Evolutionary conservation across 2,113 vertebrate species (phyloP).

Genomic region (Chamaetylas fuelleborni): DNA sequence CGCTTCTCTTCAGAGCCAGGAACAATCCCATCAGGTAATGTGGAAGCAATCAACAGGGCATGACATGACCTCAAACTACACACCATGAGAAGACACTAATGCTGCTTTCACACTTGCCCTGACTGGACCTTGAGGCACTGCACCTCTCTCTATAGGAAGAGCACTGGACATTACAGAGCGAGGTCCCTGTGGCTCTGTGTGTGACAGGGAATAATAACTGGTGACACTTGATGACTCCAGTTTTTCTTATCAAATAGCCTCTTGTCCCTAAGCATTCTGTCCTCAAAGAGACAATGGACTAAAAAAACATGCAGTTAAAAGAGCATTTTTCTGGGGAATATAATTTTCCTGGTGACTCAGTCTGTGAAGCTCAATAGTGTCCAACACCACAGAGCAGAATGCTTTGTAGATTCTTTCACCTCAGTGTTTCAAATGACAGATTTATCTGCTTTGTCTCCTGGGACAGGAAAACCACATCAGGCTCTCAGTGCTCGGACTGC

Average conservation of each 20-base stretch:
- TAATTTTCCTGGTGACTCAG: neutral
- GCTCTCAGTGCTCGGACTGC: neutral
- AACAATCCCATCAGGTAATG: accelerated
- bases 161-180: accelerated
- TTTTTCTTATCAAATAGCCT: neutral
- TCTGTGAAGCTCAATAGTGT: neutral
- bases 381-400: neutral
- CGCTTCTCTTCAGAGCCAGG: neutral
- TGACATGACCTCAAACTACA: neutral
- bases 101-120: neutral
- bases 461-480: neutral
- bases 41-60: neutral
- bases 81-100: neutral
- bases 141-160: neutral
- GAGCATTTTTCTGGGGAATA: neutral
- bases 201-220: neutral
- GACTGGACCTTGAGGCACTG: neutral
- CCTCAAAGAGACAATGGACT: neutral
- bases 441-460: neutral
- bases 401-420: neutral
- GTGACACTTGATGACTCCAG: accelerated
- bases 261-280: neutral
- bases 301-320: neutral
- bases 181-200: neutral
- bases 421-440: neutral